Percentiles rank a stretch among this genome's conserved stretches.
These are phyloP conservation scores for Zingel zingel DNA, from an alignment of 2,113 vertebrate species.

Conservation along the genomic window DNA sequence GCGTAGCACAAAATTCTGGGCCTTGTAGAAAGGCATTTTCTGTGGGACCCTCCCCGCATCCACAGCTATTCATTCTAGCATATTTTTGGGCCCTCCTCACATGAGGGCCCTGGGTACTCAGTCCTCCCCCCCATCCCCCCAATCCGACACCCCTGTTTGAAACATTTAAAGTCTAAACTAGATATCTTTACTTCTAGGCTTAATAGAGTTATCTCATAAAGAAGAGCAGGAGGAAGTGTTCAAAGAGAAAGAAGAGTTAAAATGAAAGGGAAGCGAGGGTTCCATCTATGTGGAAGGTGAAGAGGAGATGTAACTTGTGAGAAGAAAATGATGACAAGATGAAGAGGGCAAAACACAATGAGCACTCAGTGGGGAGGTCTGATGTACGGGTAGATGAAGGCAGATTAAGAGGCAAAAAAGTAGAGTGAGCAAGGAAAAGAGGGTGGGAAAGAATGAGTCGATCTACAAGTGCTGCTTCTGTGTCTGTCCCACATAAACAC, in stretches of 20 bases:
- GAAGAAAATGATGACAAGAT: constrained; percentile 39
- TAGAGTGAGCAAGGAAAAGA: not conserved
- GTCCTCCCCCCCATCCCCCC: too few relatives aligned
- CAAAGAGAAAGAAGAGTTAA: constrained; percentile 51
- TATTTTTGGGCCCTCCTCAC: too few relatives aligned
- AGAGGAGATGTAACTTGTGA: constrained; percentile 9
- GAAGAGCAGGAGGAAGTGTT: constrained; percentile 43
- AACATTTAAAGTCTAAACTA: not conserved
- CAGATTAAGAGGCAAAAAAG: constrained; percentile 43
- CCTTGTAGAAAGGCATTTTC: too few relatives aligned
- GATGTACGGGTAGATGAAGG: constrained; percentile 35
- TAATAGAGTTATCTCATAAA: constrained; percentile 17
- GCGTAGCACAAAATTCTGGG: too few relatives aligned
- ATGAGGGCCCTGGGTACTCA: too few relatives aligned
- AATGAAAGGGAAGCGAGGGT: constrained; percentile 26
- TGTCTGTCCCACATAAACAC: constrained; percentile 33
- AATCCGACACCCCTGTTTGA: not conserved
- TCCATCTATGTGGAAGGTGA: constrained; percentile 16
- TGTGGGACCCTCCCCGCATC: too few relatives aligned
- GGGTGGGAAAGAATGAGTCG: constrained; percentile 6
- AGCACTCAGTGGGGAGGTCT: constrained; percentile 6
- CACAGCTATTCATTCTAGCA: too few relatives aligned
- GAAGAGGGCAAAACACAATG: constrained; percentile 25
- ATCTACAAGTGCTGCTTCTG: constrained; percentile 5
- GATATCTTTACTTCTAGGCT: not conserved